These are phyloP conservation scores for Eubucco bourcierii DNA, from an alignment of 2,113 vertebrate species.

Conservation along the genomic window DNA sequence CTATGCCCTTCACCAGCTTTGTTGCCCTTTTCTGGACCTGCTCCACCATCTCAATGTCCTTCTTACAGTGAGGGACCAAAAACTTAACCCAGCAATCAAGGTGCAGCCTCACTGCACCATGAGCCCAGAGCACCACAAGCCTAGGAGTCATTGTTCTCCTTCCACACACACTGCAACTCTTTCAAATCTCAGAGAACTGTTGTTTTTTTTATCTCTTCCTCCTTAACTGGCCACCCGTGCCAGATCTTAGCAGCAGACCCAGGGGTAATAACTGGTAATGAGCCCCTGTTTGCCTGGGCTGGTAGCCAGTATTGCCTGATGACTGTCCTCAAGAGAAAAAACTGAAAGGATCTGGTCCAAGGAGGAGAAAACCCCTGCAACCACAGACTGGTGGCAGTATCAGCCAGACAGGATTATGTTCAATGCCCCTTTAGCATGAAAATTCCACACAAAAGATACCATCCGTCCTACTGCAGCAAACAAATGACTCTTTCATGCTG, in stretches of 20 bases:
- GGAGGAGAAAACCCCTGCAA: not conserved
- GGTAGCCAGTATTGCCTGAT: not conserved
- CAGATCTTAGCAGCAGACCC: not conserved
- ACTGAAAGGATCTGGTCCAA: not conserved
- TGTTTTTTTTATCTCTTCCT: not conserved
- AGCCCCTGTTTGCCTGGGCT: conserved; percentile 25
- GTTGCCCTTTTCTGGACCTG: not conserved
- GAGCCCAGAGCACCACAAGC: not conserved
- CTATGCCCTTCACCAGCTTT: not conserved
- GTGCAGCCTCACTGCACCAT: not conserved
- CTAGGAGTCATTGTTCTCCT: not conserved
- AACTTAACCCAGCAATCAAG: not conserved
- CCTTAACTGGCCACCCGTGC: not conserved
- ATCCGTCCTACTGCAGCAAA: not conserved
- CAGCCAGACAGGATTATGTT: not conserved
- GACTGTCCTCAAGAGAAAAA: not conserved
- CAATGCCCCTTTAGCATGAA: not conserved
- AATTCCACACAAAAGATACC: conserved; percentile 27
- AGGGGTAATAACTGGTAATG: not conserved
- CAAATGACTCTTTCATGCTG: not conserved
- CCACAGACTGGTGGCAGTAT: not conserved
- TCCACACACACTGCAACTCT: not conserved
- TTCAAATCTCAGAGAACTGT: not conserved
- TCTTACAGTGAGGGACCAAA: not conserved
- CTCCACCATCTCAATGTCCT: not conserved